phyloP scores from a whole-genome alignment of 1,140 invertebrate species.

The Drosophila subpulchrella region DNA sequence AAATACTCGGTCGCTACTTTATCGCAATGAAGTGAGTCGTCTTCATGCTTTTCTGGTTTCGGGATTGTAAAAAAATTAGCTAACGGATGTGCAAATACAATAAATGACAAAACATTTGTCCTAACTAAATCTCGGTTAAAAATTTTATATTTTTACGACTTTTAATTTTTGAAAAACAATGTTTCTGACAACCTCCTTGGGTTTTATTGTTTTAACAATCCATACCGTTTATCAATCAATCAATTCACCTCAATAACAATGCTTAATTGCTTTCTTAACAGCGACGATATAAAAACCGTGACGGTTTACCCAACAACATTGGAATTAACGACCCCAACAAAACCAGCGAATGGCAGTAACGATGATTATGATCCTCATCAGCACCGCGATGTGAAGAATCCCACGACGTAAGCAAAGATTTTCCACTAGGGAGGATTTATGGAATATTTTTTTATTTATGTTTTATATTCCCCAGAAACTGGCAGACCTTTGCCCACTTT shows the following conservation, averaged over 20 bases:
- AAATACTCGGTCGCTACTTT: conserved; percentile 50
- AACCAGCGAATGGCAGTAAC: conserved; percentile 19
- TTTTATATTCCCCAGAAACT: conserved; percentile 85
- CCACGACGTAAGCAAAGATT: conserved; percentile 87
- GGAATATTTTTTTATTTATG: neutral
- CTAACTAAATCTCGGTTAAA: conserved; percentile 1
- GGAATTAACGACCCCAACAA: conserved; percentile 22
- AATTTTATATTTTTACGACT: conserved; percentile 4
- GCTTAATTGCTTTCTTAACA: conserved; percentile 32
- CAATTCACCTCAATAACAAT: conserved; percentile 44
- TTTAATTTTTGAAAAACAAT: conserved; percentile 10
- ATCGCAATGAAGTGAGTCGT: conserved; percentile 64
- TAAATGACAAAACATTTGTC: conserved; percentile 19
- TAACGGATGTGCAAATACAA: conserved; percentile 37
- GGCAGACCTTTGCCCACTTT: conserved; percentile 89
- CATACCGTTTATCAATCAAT: conserved; percentile 44
- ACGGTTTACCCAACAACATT: conserved; percentile 30
- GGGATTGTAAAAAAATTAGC: conserved; percentile 47
- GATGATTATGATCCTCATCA: conserved; percentile 88
- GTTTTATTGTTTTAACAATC: conserved; percentile 10
- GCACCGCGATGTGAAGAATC: conserved; percentile 88
- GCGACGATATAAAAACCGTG: conserved; percentile 47
- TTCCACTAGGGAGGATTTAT: conserved; percentile 4
- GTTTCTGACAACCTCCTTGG: conserved; percentile 3
- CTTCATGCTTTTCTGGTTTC: conserved; percentile 25